Evolutionary conservation across 1,140 invertebrate genomes (phyloP), one percentile per base, ranked within the genome.

Genomic region (Micrasema minimum): DNA sequence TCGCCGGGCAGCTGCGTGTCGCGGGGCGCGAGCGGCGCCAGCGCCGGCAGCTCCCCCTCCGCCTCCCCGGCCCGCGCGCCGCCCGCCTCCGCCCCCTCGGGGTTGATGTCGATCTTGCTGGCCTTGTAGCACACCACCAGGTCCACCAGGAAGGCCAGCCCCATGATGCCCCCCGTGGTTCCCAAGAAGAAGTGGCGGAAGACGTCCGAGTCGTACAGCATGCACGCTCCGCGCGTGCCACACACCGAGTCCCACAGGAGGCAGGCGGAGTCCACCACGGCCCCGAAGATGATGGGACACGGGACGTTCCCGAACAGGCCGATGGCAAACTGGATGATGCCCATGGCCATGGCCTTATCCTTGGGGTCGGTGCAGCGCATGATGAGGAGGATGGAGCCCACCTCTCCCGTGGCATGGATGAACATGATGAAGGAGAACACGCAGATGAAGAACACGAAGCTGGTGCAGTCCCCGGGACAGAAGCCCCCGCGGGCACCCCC

Each of bases 271-370:
- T 97, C 95, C 38, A 97, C 92, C 10, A 96, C 92, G 65, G 92
- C 92, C 69, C 94, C 95, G 82, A 96, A 97, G 72, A 97, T 89
- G 77, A 96, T 94, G 12, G 95, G 93, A 83, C 95, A 97, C 74
- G 95, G 95, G 74, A 96, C 94, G 80, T 96, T 97, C 69, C 94
- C 94, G 82, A 96, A 96, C 71, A 96, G 86, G 41, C 94, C 94
- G 75, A 96, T 96, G 55, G 95, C 94, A 83, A 95, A 96, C 79
- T 96, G 93, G 80, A 97, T 95, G 68, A 97, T 88, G 12, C 95
- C 95, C 77, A 97, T 88, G 57, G 95, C 95, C 94, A 96, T 96
- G 37, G 94, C 94, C 82, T 96, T 96, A 80, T 97, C 95, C 72
- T 90, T 88, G 20, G 94, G 93, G 82, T 96, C 93, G 16, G 96